A percentile compares a stretch with the other conserved stretches of the same genome.
Evolutionary conservation across 2,113 vertebrate genomes (phyloP).

Genomic region (Bubo bubo): DNA sequence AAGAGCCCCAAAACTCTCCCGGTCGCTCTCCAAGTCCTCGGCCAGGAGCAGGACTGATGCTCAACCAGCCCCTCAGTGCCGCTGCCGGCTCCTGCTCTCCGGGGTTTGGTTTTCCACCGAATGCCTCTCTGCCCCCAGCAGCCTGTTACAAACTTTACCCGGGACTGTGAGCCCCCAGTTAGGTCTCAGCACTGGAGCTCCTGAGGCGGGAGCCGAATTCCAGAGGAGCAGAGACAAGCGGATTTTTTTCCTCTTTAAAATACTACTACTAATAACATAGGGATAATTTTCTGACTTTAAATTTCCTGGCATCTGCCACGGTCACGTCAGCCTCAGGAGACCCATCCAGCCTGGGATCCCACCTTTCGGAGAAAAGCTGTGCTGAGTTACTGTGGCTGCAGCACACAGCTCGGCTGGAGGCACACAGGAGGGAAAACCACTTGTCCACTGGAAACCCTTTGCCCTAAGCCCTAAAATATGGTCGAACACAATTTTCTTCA

Average conservation of each 20-base stretch:
- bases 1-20: neutral
- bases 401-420: neutral
- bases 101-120: neutral
- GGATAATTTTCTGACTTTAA: neutral
- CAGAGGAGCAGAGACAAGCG: neutral
- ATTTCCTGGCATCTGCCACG: neutral
- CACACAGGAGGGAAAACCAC: neutral
- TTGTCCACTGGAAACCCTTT: neutral
- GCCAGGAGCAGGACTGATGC: neutral
- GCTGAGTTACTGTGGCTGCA: neutral
- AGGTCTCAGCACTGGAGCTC: neutral
- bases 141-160: neutral
- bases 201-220: neutral
- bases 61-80: neutral
- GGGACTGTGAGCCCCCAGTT: accelerated
- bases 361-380: neutral
- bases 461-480: neutral
- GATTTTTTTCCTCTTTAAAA: neutral
- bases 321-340: neutral
- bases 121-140: neutral
- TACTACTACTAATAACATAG: neutral
- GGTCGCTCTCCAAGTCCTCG: accelerated
- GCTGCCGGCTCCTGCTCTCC: neutral
- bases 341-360: neutral
- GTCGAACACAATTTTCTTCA: neutral